Evolutionary conservation across 2,797 vertebrate species (phyloP).

Genomic region (Trichosurus vulpecula): DNA sequence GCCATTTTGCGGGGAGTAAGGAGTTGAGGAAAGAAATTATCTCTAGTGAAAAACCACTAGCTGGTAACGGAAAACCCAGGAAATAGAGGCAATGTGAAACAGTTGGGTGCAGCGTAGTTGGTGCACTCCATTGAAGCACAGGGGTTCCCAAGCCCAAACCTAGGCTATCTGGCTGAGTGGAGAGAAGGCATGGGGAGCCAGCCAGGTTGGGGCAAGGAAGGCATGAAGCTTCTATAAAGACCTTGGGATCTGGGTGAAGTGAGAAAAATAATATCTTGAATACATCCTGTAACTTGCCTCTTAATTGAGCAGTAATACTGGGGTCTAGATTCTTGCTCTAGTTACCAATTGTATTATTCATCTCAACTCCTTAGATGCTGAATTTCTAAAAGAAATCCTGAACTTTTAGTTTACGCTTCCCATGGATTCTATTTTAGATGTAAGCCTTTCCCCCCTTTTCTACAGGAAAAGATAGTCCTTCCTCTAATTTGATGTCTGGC

Average conservation of each 20-base stretch:
- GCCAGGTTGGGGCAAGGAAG: not conserved
- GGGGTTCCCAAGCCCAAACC: too few relatives aligned
- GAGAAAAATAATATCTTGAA: too few relatives aligned
- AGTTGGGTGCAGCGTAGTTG: not conserved
- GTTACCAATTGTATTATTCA: not conserved
- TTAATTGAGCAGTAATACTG: not conserved
- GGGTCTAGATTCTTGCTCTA: not conserved
- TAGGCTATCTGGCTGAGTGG: not conserved
- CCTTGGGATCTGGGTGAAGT: not conserved
- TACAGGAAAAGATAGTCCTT: not conserved
- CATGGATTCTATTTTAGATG: not conserved
- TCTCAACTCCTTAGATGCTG: not conserved
- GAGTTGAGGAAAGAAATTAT: too few relatives aligned
- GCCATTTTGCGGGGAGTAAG: not conserved
- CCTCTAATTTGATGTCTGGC: not conserved
- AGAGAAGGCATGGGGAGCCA: not conserved
- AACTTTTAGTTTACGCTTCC: not conserved
- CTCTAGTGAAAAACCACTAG: too few relatives aligned
- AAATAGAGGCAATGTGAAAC: not conserved
- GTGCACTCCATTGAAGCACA: not conserved
- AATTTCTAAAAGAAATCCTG: not conserved
- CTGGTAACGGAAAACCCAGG: too few relatives aligned
- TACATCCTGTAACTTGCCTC: not conserved
- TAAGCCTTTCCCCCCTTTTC: not conserved
- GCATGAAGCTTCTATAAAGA: not conserved